Evolutionary conservation across 1,140 invertebrate species (phyloP).

Genomic region (Camponotus pennsylvanicus): DNA sequence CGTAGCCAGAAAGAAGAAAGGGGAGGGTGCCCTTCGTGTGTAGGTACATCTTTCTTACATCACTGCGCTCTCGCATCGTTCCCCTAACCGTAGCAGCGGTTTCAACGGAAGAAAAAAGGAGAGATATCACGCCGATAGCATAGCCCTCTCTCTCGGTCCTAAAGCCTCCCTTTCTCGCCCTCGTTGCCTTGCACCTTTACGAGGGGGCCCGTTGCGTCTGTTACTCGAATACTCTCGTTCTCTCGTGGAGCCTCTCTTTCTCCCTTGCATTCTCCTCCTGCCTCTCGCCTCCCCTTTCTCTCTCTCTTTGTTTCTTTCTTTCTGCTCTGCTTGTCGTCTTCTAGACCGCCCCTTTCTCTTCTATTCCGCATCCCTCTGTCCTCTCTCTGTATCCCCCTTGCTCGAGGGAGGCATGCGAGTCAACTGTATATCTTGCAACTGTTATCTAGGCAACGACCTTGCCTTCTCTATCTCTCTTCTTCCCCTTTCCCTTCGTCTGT

Average conservation of each 20-base stretch:
- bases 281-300: not conserved
- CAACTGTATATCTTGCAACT: constrained; percentile 82
- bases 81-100: constrained; percentile 43
- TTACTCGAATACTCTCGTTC: constrained; percentile 43
- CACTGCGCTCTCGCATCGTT: constrained; percentile 61
- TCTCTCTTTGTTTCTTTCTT: not conserved
- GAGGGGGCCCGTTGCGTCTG: constrained; percentile 18
- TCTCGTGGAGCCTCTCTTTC: constrained; percentile 10
- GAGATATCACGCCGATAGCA: constrained; percentile 71
- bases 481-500: constrained; percentile 15
- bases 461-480: constrained; percentile 62
- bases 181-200: not conserved
- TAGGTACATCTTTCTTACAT: constrained; percentile 75
- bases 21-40: constrained; percentile 52
- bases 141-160: constrained; percentile 24
- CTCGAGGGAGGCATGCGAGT: constrained; percentile 69
- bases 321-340: not conserved
- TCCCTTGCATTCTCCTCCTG: not conserved
- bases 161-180: not conserved
- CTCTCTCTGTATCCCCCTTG: constrained; percentile 7
- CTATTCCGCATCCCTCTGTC: constrained; percentile 30
- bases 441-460: constrained; percentile 83
- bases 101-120: constrained; percentile 60
- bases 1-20: not conserved
- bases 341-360: constrained; percentile 32